Evolutionary conservation across 2,797 vertebrate species (phyloP), one percentile per base, ranked within the genome.

Genomic region (Clarias platycephalus): DNA sequence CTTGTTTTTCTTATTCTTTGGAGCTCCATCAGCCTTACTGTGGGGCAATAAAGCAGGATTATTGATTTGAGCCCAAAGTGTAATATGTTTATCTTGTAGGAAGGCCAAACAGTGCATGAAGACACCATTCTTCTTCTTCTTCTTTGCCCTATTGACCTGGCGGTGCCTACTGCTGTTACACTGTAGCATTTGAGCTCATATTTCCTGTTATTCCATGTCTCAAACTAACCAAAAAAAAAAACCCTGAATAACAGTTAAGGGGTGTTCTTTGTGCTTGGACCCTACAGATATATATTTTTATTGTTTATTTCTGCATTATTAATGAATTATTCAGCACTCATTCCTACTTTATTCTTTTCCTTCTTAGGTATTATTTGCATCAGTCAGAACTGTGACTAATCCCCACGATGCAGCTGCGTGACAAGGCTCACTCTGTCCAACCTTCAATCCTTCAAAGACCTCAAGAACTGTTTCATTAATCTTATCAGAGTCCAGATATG

Each of bases 401-500:
- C 58, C 40, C 62, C 78, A 28, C 5, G 2, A 13, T 31, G 78
- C n/a, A 80, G 62, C 62, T 66, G 60, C 60, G 6, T 66, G 37
- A 49, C 37, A 5, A 28, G 62, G 37, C 77, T 64, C 37, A 64
- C 77, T 63, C 34, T 28, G 22, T 53, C 18, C 18, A 53, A 53
- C 26, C 62, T 53, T 31, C 2, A 34, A 9, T n/a, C 13, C 34
- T 77, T 24, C 20, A 64, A 63, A 28, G 77, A 77, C 74, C 55
- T 62, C 34, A 37, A 7, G 13, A 66, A 31, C n/a, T 12, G 28
- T 80, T 66, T 68, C 55, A 22, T 53, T 49, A 64, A 66, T 80
- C 62, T 31, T 64, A 28, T 79, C 44, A 34, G n/a, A 49, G 34
- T 40, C n/a, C 72, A 63, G 64, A 86, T 64, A 63, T 24, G 13